phyloP scores from a whole-genome alignment of 1,140 invertebrate genomes.

The Papilio aristodemus region DNA sequence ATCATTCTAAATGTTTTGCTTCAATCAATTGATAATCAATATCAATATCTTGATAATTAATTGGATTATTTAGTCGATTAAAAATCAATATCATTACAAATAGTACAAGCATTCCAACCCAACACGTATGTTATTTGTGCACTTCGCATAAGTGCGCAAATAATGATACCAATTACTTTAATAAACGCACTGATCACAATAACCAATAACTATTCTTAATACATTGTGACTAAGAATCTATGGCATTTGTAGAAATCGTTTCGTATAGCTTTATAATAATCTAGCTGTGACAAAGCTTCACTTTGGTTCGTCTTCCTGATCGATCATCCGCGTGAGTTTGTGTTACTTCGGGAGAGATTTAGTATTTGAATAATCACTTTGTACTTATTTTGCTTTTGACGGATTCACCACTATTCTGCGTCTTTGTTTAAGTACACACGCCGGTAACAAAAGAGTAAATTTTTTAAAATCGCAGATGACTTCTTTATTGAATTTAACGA shows the following conservation, averaged over 20 bases:
- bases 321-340: too few species aligned
- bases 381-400: too few species aligned
- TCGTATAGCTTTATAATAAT: too few species aligned
- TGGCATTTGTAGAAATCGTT: too few species aligned
- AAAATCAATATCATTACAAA: slow-evolving; percentile 12
- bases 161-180: slow-evolving; percentile 14
- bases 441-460: too few species aligned
- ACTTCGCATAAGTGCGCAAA: slow-evolving; percentile 3
- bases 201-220: neutral
- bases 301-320: too few species aligned
- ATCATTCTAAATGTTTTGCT: neutral
- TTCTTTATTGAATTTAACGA: neutral
- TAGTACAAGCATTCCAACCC: slow-evolving; percentile 11
- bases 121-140: slow-evolving; percentile 7
- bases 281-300: too few species aligned
- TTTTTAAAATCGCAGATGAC: neutral
- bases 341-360: too few species aligned
- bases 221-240: neutral
- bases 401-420: too few species aligned
- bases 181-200: slow-evolving; percentile 1
- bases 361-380: too few species aligned
- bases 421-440: too few species aligned
- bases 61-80: neutral
- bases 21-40: too few species aligned
- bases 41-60: neutral